phyloP scores from a whole-genome alignment of 2,113 vertebrate genomes.

The Spea multiplicata region DNA sequence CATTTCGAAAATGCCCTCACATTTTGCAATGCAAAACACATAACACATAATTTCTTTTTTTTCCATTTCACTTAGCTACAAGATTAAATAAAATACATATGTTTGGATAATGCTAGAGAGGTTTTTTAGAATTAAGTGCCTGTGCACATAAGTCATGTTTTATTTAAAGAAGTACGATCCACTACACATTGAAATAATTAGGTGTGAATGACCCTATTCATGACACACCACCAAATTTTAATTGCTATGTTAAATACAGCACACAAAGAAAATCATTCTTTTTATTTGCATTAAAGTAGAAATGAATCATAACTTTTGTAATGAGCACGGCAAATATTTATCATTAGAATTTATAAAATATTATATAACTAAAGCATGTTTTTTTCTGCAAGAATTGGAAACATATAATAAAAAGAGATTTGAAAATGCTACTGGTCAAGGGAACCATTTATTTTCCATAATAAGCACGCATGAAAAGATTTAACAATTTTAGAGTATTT shows the following conservation, averaged over 20 bases:
- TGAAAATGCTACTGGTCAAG: too few relatives aligned
- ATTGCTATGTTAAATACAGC: conserved; percentile 70
- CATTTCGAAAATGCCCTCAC: conserved; percentile 63
- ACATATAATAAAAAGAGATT: too few relatives aligned
- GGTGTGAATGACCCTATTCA: conserved; percentile 62
- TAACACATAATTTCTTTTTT: conserved; percentile 67
- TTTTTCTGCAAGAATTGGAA: too few relatives aligned
- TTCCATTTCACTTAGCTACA: conserved; percentile 63
- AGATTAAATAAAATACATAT: conserved; percentile 59
- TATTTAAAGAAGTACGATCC: conserved; percentile 57
- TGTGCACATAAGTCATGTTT: conserved; percentile 56
- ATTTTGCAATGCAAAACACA: conserved; percentile 71
- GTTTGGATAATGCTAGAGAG: conserved; percentile 53
- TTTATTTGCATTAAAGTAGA: neutral
- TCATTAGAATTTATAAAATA: too few relatives aligned
- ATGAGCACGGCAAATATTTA: too few relatives aligned
- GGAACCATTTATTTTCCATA: too few relatives aligned
- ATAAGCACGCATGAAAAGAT: too few relatives aligned
- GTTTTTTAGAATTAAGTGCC: conserved; percentile 56
- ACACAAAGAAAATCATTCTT: conserved; percentile 56
- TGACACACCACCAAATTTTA: conserved; percentile 63
- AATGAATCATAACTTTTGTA: neutral
- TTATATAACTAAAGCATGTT: too few relatives aligned
- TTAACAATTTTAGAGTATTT: too few relatives aligned
- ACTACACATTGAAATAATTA: conserved; percentile 59